Conservation (phyloP, 2,888 invertebrate genomes). For the Euplagia quadripunctaria region DNA sequence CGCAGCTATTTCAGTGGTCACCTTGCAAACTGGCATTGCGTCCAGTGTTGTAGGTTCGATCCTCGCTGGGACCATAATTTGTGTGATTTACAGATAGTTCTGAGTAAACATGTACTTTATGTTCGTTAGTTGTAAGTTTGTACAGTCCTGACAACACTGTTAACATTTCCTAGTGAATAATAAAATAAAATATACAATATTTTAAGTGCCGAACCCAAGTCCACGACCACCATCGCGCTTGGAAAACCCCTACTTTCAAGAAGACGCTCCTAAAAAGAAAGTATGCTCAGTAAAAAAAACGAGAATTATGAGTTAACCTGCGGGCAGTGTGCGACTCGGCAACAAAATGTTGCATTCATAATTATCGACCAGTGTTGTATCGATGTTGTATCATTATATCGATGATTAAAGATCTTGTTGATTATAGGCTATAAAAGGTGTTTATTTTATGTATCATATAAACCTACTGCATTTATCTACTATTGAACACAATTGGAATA, state of each 20-base stretch:
- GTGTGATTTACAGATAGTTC: not conserved
- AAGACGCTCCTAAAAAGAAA: slow-evolving; percentile 81
- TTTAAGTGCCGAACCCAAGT: slow-evolving; percentile 22
- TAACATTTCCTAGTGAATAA: not conserved
- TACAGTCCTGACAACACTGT: not conserved
- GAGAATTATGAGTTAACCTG: slow-evolving; percentile 70
- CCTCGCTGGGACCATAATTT: not conserved
- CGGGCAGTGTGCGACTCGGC: slow-evolving; percentile 69
- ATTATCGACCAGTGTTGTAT: slow-evolving; percentile 76
- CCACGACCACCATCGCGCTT: slow-evolving; percentile 21
- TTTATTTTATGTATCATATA: not conserved
- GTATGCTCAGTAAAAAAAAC: slow-evolving; percentile 68
- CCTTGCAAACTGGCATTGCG: not conserved
- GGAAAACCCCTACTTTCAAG: slow-evolving; percentile 69
- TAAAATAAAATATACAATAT: not conserved
- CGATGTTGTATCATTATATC: slow-evolving; percentile 69
- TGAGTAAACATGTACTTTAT: not conserved
- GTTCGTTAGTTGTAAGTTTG: not conserved
- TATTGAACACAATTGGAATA: too few relatives aligned
- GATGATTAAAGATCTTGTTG: slow-evolving; percentile 45
- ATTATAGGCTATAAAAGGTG: not conserved
- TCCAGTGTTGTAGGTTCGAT: not conserved
- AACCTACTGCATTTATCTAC: not conserved
- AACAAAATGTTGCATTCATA: slow-evolving; percentile 82
- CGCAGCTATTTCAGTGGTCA: not conserved